Percentiles rank a stretch among this genome's conserved stretches.
Evolutionary conservation across 2,797 vertebrate species (phyloP).

Genomic region (Anolis apletophallus): DNA sequence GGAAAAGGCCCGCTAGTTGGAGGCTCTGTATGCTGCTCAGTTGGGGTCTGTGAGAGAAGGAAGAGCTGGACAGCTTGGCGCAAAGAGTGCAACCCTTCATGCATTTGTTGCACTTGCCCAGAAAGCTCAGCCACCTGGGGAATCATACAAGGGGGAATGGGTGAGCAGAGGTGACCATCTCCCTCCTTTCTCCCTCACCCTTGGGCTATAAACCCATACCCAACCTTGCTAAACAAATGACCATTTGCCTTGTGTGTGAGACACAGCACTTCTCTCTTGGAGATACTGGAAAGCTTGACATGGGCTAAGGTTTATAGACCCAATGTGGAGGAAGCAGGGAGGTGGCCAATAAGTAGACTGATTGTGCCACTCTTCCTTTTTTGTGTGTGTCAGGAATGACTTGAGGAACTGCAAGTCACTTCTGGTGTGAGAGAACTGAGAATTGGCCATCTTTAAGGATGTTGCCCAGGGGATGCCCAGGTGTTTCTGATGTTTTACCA

Average conservation of each 20-base stretch:
- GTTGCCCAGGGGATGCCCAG: no score
- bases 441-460: no score
- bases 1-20: background rate
- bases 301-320: background rate
- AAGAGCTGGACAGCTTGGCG: slow-evolving; percentile 74
- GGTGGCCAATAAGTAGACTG: background rate
- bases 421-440: no score
- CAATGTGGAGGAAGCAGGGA: background rate
- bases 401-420: no score
- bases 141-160: background rate
- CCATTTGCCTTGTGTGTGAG: background rate
- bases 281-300: no score
- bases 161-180: background rate
- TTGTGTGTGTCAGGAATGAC: no score
- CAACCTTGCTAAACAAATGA: background rate
- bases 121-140: slow-evolving; percentile 73
- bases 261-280: background rate
- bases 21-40: background rate
- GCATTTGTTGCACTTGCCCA: slow-evolving; percentile 76
- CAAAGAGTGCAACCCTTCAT: slow-evolving; percentile 73
- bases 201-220: background rate
- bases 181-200: background rate
- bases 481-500: no score
- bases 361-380: background rate
- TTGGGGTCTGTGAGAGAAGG: slow-evolving; percentile 55